Evolutionary conservation across 2,113 vertebrate species (phyloP).

Genomic region (Spermophilus dauricus): DNA sequence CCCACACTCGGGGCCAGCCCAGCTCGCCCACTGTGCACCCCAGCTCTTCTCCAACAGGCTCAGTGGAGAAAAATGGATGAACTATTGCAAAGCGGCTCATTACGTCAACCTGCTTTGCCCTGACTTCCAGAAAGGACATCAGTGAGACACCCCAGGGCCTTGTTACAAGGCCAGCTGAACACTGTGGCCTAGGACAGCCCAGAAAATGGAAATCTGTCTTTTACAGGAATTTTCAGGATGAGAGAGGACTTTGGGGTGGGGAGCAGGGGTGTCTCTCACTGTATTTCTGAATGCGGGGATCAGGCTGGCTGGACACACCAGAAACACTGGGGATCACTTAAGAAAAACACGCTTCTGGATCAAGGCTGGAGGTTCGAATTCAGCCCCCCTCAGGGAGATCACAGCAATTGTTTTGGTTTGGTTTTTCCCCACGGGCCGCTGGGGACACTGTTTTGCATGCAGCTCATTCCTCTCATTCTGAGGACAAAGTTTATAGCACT

Average conservation of each 20-base stretch:
- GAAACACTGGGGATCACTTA: background rate
- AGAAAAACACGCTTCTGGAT: background rate
- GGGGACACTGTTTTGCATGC: background rate
- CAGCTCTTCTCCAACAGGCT: background rate
- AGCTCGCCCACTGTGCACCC: background rate
- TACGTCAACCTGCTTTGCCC: background rate
- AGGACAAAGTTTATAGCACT: background rate
- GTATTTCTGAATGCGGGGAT: background rate
- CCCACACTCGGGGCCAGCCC: background rate
- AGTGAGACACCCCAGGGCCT: background rate
- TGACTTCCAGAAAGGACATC: background rate
- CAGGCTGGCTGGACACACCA: background rate
- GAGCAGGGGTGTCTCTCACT: rapidly evolving
- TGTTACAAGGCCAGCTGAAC: background rate
- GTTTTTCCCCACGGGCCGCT: rapidly evolving
- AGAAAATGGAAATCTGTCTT: background rate
- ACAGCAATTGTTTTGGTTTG: too few relatives aligned
- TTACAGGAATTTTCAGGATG: background rate
- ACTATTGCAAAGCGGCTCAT: too few relatives aligned
- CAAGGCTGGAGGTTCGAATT: background rate
- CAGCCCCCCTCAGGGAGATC: background rate
- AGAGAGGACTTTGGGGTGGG: background rate
- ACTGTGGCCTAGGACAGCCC: background rate
- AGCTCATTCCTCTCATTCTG: background rate
- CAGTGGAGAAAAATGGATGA: background rate